A percentile compares a stretch with the other conserved stretches of the same genome.
Evolutionary conservation across 2,113 vertebrate species (phyloP).

Genomic region (Isichthys henryi): DNA sequence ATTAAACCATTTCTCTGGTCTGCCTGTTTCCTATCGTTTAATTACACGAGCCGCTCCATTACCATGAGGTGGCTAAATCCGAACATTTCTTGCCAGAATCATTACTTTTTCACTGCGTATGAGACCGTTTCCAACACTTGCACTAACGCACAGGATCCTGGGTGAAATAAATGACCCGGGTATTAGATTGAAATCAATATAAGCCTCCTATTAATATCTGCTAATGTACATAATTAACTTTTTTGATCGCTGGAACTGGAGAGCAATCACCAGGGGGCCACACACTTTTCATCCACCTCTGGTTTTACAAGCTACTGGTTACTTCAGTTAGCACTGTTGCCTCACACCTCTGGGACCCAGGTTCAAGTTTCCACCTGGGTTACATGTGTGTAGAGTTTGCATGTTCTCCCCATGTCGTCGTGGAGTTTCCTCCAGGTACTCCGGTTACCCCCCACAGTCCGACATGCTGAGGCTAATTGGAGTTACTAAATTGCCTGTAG

Average conservation of each 20-base stretch:
- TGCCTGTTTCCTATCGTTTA: conserved; percentile 44
- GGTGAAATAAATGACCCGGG: conserved; percentile 24
- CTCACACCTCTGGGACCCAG: no score
- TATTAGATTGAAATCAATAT: conserved; percentile 31
- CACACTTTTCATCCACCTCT: not conserved
- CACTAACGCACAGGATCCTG: not conserved
- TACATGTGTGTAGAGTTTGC: no score
- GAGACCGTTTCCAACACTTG: conserved; percentile 28
- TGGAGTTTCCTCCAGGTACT: no score
- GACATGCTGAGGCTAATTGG: no score
- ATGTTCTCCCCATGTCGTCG: no score
- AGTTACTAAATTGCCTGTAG: no score
- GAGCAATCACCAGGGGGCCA: not conserved
- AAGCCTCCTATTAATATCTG: conserved; percentile 35
- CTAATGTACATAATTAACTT: conserved; percentile 44
- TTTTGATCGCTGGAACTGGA: conserved; percentile 24
- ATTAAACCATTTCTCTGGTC: conserved; percentile 48
- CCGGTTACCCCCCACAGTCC: no score
- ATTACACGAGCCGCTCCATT: conserved; percentile 49
- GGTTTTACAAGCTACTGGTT: not conserved
- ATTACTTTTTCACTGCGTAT: conserved; percentile 31
- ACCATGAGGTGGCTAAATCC: conserved; percentile 29
- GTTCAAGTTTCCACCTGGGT: no score
- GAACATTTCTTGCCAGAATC: conserved; percentile 35
- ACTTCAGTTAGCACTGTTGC: not conserved